Evolutionary conservation across 2,797 vertebrate species (phyloP).

Genomic region (Neomorphus geoffroyi): DNA sequence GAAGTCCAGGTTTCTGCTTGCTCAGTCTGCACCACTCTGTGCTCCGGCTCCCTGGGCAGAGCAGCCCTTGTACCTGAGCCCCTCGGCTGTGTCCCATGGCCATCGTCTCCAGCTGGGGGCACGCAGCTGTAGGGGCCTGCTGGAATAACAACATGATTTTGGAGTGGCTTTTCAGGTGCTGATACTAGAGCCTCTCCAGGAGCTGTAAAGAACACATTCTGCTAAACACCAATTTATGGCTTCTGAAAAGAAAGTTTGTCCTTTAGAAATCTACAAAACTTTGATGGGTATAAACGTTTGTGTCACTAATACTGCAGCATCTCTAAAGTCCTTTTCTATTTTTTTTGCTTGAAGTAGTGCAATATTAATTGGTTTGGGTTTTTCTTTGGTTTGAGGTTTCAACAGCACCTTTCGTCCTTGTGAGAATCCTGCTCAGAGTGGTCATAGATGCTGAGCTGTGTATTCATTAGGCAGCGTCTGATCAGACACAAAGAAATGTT

Average conservation of each 20-base stretch:
- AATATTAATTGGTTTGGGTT: background rate
- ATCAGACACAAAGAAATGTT: background rate
- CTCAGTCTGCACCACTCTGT: accelerated
- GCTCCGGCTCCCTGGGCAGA: background rate
- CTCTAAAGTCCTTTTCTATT: background rate
- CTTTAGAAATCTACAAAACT: background rate
- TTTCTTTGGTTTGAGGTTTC: background rate
- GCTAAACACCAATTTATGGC: background rate
- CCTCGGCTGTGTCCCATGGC: background rate
- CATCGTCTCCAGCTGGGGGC: background rate
- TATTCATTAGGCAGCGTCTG: background rate
- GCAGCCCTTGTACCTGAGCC: background rate
- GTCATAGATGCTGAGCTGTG: background rate
- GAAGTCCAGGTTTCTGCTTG: background rate
- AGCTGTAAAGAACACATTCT: background rate
- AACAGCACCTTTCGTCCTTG: background rate
- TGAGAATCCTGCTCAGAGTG: background rate
- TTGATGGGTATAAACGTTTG: background rate
- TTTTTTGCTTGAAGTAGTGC: background rate
- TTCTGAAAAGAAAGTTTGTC: background rate
- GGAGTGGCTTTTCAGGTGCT: background rate
- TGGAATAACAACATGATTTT: background rate
- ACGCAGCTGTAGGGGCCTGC: accelerated
- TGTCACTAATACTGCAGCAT: background rate
- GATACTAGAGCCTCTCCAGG: background rate